phyloP scores from a whole-genome alignment of 2,113 vertebrate genomes.

The Sorex araneus region DNA sequence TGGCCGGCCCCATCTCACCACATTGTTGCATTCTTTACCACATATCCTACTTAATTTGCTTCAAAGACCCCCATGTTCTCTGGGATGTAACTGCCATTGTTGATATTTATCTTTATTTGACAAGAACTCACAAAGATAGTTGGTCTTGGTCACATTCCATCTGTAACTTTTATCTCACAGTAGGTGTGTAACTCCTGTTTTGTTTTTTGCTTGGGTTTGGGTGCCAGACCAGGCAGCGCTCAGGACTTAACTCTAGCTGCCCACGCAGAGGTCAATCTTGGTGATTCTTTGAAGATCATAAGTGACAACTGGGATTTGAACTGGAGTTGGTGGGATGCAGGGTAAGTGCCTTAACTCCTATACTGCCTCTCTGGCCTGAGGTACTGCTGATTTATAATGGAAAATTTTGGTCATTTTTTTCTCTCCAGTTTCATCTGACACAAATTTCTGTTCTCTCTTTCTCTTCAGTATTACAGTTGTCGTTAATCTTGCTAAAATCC shows the following conservation, averaged over 20 bases:
- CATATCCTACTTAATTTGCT: neutral
- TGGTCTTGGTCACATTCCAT: neutral
- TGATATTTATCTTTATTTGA: neutral
- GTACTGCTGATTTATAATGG: neutral
- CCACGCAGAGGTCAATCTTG: no score
- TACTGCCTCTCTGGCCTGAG: neutral
- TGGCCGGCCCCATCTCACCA: no score
- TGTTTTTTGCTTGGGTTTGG: neutral
- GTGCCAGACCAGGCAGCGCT: no score
- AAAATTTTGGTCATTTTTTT: conserved; percentile 8
- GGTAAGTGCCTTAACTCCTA: no score
- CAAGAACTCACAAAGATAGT: neutral
- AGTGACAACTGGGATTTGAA: no score
- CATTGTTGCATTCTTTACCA: neutral
- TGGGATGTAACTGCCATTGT: neutral
- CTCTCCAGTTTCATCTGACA: neutral
- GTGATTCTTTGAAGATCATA: no score
- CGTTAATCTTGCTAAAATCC: conserved; percentile 56
- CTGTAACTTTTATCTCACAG: neutral
- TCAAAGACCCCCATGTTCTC: neutral
- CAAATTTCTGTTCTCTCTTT: neutral
- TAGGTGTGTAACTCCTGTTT: neutral
- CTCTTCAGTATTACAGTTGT: neutral
- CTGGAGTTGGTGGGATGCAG: no score
- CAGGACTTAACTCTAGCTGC: no score